Base-by-base conservation (phyloP, 2,113 vertebrate species). In the Daphoenositta chrysoptera region DNA sequence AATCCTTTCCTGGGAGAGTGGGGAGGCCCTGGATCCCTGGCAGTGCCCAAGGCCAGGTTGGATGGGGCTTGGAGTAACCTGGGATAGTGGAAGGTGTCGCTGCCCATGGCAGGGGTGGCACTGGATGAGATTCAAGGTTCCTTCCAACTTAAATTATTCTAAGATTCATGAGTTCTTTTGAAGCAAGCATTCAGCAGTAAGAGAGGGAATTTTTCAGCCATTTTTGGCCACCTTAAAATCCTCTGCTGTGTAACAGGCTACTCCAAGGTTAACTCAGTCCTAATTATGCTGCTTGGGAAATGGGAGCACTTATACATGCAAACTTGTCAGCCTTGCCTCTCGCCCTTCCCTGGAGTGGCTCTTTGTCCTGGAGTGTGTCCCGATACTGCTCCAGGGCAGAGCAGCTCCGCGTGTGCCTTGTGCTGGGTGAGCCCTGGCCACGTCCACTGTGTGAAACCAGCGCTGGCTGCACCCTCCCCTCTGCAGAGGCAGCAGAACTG, bases 101-200 rank as follows among this genome's bases (percentile, higher is more conserved):
- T 60, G 69, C 28, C 66, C 44, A 6, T 15, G 37, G 22, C 44
- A 20, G 13, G 50, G 19, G 4, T 11, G 33, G 22, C 0, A 24
- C 1, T 0, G 6, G 24, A 2, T n/a, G 23, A 2, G 4, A 0
- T 66, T 60, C n/a, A 7, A 39, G 9, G 16, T 7, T 1, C 9
- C 9, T n/a, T 60, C 39, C 14, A 60, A 13, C 20, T 27, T 15
- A 50, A 9, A 8, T 8, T 4, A 13, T 18, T 51, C 45, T 30
- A 8, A 2, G 33, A 9, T 22, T 53, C 26, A 1, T 0, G 2
- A 3, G 4, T 20, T 50, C 8, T 8, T 27, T 23, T 15, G 5
- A 47, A 91, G 17, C 15, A 23, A 86, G 6, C 21, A 28, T 27
- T 6, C 6, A 20, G 12, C 1, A 2, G 13, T 6, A 13, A 37